phyloP scores from a whole-genome alignment of 2,888 invertebrate genomes.

The Drosophila crucigera region DNA sequence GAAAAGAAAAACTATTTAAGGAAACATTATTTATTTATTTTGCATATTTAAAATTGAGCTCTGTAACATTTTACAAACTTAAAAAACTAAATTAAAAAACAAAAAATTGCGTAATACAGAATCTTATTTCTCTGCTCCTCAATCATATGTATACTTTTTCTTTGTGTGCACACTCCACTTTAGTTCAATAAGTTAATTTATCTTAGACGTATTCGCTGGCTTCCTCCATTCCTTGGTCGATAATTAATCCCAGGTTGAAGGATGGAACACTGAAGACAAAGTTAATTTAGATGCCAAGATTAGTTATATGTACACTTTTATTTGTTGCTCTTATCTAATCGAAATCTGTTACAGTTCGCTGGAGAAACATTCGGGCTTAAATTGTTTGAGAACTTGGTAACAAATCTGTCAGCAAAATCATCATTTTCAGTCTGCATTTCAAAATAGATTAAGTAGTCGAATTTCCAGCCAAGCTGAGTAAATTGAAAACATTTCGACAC shows the following conservation, averaged over 20 bases:
- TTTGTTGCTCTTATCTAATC: neutral
- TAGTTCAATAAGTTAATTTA: conserved; percentile 60
- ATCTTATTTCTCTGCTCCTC: neutral
- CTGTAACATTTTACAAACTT: neutral
- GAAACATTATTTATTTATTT: neutral
- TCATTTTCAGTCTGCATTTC: conserved; percentile 4
- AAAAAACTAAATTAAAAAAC: neutral
- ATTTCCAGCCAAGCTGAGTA: conserved; percentile 25
- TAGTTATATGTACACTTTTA: neutral
- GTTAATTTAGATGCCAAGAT: neutral
- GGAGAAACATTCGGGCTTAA: neutral
- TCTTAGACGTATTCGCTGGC: conserved; percentile 14
- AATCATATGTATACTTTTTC: neutral
- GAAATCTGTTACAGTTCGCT: neutral
- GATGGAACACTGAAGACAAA: neutral
- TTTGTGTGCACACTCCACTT: conserved; percentile 15
- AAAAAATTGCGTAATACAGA: accelerated
- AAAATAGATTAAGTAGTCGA: conserved; percentile 26
- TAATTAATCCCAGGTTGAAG: conserved; percentile 5
- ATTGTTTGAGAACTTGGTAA: neutral
- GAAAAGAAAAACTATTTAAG: neutral
- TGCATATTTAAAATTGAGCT: neutral
- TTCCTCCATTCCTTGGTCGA: neutral
- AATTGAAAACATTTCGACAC: conserved; percentile 48
- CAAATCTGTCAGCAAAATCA: conserved; percentile 21